Percentiles rank a stretch among this genome's conserved stretches.
Evolutionary conservation across 2,113 vertebrate genomes (phyloP).

Genomic region (Thalassoma bifasciatum): DNA sequence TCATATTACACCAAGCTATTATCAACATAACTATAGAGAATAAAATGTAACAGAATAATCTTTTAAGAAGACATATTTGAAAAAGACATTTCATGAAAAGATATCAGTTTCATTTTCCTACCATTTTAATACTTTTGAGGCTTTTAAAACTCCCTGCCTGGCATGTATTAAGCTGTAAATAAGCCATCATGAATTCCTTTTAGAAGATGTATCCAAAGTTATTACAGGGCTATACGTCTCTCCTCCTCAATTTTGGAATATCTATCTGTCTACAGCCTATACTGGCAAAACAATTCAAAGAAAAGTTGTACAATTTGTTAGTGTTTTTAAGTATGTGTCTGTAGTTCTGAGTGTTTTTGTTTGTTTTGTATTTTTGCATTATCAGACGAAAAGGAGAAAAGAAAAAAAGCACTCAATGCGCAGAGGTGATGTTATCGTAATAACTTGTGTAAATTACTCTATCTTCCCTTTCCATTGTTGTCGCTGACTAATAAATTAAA

Average conservation of each 20-base stretch:
- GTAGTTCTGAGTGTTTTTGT: constrained; percentile 72
- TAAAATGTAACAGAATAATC: background rate
- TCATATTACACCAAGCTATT: background rate
- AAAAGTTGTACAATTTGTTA: constrained; percentile 78
- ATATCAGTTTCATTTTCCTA: background rate
- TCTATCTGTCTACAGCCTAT: constrained; percentile 24
- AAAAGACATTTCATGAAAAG: background rate
- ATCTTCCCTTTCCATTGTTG: constrained; percentile 78
- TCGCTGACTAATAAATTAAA: constrained; percentile 88
- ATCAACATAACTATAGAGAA: background rate
- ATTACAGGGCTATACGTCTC: constrained; percentile 36
- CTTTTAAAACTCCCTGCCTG: background rate
- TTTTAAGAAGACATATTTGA: background rate
- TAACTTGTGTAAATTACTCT: constrained; percentile 81
- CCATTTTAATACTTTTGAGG: constrained; percentile 1
- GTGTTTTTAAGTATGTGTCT: constrained; percentile 68
- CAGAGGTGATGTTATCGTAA: constrained; percentile 81
- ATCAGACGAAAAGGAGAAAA: constrained; percentile 68
- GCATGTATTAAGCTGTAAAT: constrained; percentile 18
- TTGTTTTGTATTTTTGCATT: constrained; percentile 69
- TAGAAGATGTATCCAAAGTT: constrained; percentile 49
- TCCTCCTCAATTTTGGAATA: constrained; percentile 43
- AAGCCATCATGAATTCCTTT: constrained; percentile 19
- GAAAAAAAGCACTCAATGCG: constrained; percentile 73
- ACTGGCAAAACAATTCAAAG: constrained; percentile 43